phyloP scores from a whole-genome alignment of 2,113 vertebrate species.

The Alligator sinensis region DNA sequence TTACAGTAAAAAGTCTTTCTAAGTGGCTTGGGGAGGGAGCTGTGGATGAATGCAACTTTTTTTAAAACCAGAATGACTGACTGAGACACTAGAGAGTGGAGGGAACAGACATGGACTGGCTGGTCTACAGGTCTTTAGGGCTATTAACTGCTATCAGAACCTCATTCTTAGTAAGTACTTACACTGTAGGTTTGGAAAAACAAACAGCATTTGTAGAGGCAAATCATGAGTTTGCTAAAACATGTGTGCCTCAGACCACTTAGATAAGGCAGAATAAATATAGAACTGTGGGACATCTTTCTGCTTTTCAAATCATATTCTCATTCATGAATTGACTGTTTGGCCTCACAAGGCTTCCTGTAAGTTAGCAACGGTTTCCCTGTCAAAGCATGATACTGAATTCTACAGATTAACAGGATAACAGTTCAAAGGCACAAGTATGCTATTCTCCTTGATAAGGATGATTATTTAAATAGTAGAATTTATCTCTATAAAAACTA shows the following conservation, averaged over 20 bases:
- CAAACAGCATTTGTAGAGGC: background rate
- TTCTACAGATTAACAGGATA: background rate
- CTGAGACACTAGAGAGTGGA: background rate
- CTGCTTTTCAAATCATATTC: background rate
- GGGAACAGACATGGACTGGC: too few relatives aligned
- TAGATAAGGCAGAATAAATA: background rate
- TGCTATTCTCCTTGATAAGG: background rate
- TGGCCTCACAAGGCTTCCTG: background rate
- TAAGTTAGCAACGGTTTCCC: background rate
- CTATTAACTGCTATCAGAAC: background rate
- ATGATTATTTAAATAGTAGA: background rate
- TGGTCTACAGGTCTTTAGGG: background rate
- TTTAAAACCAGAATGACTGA: background rate
- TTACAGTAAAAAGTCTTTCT: background rate
- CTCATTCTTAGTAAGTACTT: background rate
- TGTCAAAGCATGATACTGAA: background rate
- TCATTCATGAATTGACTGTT: accelerated
- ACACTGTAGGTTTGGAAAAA: background rate
- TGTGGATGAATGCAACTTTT: background rate
- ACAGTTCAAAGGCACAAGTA: background rate
- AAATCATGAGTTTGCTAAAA: background rate
- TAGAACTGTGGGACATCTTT: background rate
- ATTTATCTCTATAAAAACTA: background rate
- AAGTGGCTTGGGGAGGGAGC: background rate
- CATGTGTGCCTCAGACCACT: accelerated